Evolutionary conservation across 2,113 vertebrate species (phyloP), one percentile per base, ranked within the genome.

Genomic region (Microtus montanus): DNA sequence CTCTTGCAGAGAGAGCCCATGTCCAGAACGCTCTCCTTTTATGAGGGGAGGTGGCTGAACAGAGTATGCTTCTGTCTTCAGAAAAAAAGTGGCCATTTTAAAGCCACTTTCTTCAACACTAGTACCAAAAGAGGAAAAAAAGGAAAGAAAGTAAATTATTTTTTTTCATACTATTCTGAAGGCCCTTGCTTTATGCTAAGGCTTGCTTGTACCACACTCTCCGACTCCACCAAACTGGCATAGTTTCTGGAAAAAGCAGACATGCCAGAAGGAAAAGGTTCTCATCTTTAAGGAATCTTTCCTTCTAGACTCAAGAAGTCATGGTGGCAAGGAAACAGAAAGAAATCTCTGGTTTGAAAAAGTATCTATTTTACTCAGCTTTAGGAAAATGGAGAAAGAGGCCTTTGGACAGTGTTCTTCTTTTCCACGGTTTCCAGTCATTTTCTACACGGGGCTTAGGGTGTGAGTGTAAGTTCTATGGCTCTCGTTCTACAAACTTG

Each of bases 51-150:
- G 78, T 77, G 87, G 93, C 94, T 95, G 83, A 96, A 66, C 95
- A 97, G 97, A 75, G 96, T 28, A 49, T 87, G 77, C 95, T 94
- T 94, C 97, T 98, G 97, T 98, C 98, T 98, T 98, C 96, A 91
- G 97, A 98, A 97, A 96, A 96, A 96, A 97, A 92, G 93, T 96
- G 88, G 71, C 95, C 92, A 66, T 94, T 96, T 98, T 97, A 97
- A 97, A 98, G 97, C 95, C 92, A 97, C 97, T 97, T 98, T 93
- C 93, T 97, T 97, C 96, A 97, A 95, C 95, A 86, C 61, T 70
- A 92, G 97, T 97, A 68, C 54, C 49, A 61, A 74, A 73, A 68
- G 11, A 68, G 17, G 41, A 41, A 30, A 30, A 96, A 97, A 96
- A 49, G 38, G 5, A 97, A 96, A 97, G 97, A 96, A 96, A 54